Base-by-base conservation (phyloP, 2,113 vertebrate genomes). In the Pelecanus crispus region DNA sequence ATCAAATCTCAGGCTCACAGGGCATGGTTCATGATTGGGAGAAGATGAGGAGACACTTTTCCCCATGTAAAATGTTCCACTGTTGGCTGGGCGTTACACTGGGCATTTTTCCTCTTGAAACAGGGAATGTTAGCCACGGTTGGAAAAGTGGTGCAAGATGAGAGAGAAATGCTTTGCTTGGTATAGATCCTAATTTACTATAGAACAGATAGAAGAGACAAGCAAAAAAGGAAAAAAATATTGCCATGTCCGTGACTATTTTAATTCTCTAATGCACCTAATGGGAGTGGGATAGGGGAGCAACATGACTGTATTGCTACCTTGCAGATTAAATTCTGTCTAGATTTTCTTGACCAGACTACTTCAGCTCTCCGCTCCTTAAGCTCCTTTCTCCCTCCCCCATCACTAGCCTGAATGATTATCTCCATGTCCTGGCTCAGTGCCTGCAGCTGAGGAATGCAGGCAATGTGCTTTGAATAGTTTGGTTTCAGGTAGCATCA, bases 401-500 rank as follows among this genome's bases (percentile, higher is more conserved):
- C 89, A 55, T 42, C 0, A 0, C 44, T 55, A 90, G 84, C 62
- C 52, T 1, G 24, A 95, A 85, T 80, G 38, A 95, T 95, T 95
- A 95, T 97, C 91, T 97, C 92, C 89, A 34, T 88, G 68, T 90
- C 78, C 84, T 95, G 92, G 89, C 95, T 94, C 19, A 3, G 55
- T 83, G 95, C 94, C 71, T 85, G 92, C 71, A 92, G 78, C 92
- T 91, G 77, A 95, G 91, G 96, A 97, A 97, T 97, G 94, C 47
- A 55, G 89, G 74, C 92, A 94, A 88, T 94, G 96, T 73, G 58
- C 81, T 82, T 95, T 95, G 93, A 97, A 95, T 94, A 91, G 62
- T 77, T 95, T 40, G 95, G 96, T 94, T 97, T 97, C 95, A 97
- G 96, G 96, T 96, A 97, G 97, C 94, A 95, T 97, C 91, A 88